Percentiles rank a stretch among this genome's conserved stretches.
Conservation (phyloP, 2,888 invertebrate genomes). For the Flexamia atlantica region DNA sequence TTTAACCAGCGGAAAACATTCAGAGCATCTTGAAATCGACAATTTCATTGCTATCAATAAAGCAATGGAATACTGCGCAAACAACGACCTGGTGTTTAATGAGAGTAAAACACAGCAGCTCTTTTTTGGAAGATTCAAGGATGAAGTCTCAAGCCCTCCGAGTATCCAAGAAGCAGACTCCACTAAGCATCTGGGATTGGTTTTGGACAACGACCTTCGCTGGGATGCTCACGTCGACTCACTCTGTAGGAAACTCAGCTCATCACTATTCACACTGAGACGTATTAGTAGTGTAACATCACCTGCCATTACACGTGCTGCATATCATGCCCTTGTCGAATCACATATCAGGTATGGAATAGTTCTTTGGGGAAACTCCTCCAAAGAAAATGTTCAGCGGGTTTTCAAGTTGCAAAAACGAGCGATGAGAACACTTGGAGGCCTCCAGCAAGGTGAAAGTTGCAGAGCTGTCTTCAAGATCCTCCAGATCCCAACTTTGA, state of each 20-base stretch:
- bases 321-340: neutral
- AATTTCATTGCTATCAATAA: constrained; percentile 1
- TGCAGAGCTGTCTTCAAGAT: neutral
- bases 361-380: constrained; percentile 14
- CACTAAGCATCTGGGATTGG: constrained; percentile 16
- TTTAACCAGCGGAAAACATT: neutral
- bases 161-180: constrained; percentile 7
- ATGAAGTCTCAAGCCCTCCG: neutral
- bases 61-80: constrained; percentile 33
- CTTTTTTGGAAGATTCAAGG: neutral
- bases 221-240: constrained; percentile 7
- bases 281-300: neutral
- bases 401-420: neutral
- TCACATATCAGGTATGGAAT: neutral
- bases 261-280: neutral
- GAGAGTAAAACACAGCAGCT: constrained; percentile 28
- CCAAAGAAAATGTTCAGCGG: constrained; percentile 10
- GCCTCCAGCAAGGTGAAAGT: neutral
- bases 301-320: neutral
- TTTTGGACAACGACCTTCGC: neutral
- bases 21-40: neutral
- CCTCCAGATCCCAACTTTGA: neutral
- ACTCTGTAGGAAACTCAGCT: neutral
- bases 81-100: constrained; percentile 41
- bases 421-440: neutral